Base-by-base conservation (phyloP, 2,797 vertebrate genomes). In the Diglossa cyanea region DNA sequence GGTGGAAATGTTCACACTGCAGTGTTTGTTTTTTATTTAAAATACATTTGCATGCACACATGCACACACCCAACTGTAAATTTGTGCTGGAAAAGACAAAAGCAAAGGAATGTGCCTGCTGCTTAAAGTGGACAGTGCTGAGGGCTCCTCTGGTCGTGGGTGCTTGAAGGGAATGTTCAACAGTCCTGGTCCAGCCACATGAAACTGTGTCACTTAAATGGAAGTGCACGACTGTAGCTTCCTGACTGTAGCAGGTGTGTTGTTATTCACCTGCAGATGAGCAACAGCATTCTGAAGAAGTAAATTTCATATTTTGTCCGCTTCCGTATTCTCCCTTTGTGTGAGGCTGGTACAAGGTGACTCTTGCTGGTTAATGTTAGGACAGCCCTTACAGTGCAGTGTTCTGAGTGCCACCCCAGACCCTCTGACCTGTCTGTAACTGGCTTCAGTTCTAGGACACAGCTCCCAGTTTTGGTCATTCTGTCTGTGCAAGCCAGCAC, bases 11-110 rank as follows among this genome's bases (percentile, higher is more conserved):
- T 82, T 86, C 81, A 70, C n/a, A 18, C 40, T 70, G 40, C 33
- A 53, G 40, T 63, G 51, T 81, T 94, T 91, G 21, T 2, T 74
- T 95, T 94, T 86, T 72, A 88, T 88, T 90, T 90, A 82, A 94
- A 93, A 76, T 57, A 53, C 25, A 63, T 93, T 92, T 94, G 39
- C 92, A 58, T 88, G n/a, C 58, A 57, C 13, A 4, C 25, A 26
- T 45, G 51, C 33, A 75, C 39, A 84, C 80, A 54, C 86, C 71
- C 86, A 73, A 16, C 10, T 50, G 39, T 71, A 42, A 63, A 55
- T 73, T 90, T 89, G 53, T 74, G 19, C 70, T 70, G 39, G 42
- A 85, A 63, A 74, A 88, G 44, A 66, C 17, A 60, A 82, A 90
- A 80, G 37, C 54, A 88, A 66, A 95, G 73, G 47, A 73, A 58